Conservation (phyloP, 2,113 vertebrate genomes). For the Tauraco erythrolophus region DNA sequence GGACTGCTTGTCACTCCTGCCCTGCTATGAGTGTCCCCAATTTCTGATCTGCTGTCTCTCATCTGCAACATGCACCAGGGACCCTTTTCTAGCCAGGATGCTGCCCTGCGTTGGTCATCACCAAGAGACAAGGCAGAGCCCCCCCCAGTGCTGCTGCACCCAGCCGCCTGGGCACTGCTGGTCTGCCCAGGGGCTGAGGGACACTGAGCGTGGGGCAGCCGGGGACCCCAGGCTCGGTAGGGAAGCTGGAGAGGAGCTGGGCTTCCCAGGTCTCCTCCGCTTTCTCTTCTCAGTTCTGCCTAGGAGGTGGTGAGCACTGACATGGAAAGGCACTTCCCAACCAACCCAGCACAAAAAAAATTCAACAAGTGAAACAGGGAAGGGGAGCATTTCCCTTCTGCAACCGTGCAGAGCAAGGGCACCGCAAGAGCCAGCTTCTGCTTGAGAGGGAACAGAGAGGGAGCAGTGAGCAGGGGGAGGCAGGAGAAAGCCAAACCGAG, state of each 20-base stretch:
- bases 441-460: neutral
- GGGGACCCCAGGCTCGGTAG: neutral
- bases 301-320: neutral
- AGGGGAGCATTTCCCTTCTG: neutral
- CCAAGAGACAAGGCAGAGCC: neutral
- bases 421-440: neutral
- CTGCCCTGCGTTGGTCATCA: neutral
- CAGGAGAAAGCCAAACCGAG: neutral
- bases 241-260: neutral
- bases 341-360: neutral
- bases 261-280: neutral
- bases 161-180: neutral
- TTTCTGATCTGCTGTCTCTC: neutral
- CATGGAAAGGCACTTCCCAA: neutral
- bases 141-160: neutral
- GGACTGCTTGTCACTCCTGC: neutral
- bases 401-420: rapidly evolving
- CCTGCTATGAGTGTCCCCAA: neutral
- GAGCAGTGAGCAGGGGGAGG: neutral
- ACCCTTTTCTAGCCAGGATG: neutral
- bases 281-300: slow-evolving; percentile 42
- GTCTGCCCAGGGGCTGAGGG: neutral
- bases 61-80: neutral
- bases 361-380: slow-evolving; percentile 52
- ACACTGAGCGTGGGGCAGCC: rapidly evolving